Evolutionary conservation across 2,888 invertebrate genomes (phyloP).

Genomic region (Hemaris fuciformis): DNA sequence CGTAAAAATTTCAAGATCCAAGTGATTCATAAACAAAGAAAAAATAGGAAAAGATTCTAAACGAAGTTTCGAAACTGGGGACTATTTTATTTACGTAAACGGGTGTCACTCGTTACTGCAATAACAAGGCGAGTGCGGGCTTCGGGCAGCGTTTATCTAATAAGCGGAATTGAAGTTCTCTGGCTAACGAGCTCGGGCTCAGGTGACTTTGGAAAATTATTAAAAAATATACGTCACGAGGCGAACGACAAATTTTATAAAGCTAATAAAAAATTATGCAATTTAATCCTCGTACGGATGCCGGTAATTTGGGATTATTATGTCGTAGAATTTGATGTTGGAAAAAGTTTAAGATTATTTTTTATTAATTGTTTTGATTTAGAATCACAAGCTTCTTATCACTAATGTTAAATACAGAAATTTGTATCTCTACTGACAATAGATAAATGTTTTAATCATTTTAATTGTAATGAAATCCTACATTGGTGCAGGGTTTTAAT

Average conservation of each 20-base stretch:
- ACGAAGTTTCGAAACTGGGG: neutral
- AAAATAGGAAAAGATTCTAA: neutral
- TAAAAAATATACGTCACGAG: constrained; percentile 22
- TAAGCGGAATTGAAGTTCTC: constrained; percentile 37
- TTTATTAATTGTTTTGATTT: neutral
- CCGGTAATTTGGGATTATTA: neutral
- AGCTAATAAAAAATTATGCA: neutral
- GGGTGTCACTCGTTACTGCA: neutral
- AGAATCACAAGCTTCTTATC: neutral
- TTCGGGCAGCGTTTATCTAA: constrained; percentile 35
- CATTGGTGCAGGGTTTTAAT: no score
- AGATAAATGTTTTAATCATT: no score
- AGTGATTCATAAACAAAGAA: neutral
- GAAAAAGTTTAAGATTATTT: neutral
- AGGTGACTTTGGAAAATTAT: constrained; percentile 33
- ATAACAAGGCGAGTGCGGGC: neutral
- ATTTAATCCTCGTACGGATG: neutral
- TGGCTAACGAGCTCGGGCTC: constrained; percentile 32
- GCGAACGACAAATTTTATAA: neutral
- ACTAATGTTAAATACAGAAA: no score
- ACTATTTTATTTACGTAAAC: neutral
- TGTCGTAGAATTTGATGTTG: neutral
- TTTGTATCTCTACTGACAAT: no score
- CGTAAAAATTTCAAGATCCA: no score
- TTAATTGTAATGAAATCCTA: no score